These are phyloP conservation scores for Lepidurus packardi DNA, from an alignment of 1,140 invertebrate species.

Conservation along the genomic window DNA sequence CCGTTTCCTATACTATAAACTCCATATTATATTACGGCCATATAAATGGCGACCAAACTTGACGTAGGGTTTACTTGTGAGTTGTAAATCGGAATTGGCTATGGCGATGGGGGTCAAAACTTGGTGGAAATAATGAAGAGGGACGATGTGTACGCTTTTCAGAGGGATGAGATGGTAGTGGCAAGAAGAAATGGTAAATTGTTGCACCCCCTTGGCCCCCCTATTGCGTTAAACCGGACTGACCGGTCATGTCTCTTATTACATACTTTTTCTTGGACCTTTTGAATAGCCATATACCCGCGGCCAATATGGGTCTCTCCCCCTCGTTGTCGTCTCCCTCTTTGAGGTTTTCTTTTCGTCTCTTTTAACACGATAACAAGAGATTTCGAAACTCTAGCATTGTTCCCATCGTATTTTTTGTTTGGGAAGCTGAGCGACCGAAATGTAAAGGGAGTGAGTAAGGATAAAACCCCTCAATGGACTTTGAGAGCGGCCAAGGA, in stretches of 20 bases:
- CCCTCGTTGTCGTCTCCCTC: background rate
- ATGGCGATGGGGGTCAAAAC: background rate
- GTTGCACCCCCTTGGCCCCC: background rate
- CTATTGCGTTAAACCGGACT: conserved; percentile 21
- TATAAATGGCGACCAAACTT: background rate
- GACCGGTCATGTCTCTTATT: background rate
- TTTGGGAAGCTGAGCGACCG: background rate
- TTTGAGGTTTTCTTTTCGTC: background rate
- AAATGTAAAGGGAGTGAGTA: background rate
- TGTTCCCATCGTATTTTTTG: background rate
- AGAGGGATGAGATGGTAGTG: background rate
- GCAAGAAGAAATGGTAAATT: background rate
- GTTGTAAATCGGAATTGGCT: background rate
- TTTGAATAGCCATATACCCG: background rate
- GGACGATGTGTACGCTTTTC: background rate
- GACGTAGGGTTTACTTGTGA: background rate
- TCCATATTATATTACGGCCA: background rate
- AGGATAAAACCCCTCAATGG: background rate
- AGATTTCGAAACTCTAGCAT: conserved; percentile 9
- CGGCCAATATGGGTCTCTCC: conserved; percentile 6
- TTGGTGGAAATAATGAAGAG: conserved; percentile 5
- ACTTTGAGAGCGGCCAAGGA: background rate
- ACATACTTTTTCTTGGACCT: background rate
- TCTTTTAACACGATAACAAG: background rate
- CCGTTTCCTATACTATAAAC: background rate